A percentile compares a stretch with the other conserved stretches of the same genome.
These are phyloP conservation scores for Lepidotrigona ventralis DNA, from an alignment of 1,140 invertebrate species.

Conservation along the genomic window DNA sequence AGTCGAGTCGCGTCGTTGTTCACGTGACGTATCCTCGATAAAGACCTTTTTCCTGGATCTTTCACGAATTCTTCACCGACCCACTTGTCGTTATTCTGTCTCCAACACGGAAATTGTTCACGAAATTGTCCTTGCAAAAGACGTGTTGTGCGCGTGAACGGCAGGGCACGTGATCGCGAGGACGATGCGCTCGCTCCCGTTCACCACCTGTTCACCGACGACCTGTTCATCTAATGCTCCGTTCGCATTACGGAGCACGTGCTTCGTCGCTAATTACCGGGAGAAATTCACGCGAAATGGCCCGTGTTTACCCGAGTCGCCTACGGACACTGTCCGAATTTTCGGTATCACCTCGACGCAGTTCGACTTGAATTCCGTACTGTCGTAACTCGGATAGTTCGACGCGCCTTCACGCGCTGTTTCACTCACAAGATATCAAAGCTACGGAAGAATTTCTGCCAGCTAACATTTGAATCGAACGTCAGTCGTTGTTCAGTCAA, in stretches of 20 bases:
- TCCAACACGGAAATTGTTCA: no score
- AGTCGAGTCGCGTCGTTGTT: neutral
- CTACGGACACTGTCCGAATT: neutral
- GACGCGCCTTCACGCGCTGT: no score
- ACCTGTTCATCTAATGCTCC: neutral
- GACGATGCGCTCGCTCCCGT: neutral
- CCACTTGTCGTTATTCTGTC: neutral
- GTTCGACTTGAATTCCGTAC: neutral
- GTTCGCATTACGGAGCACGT: conserved; percentile 1
- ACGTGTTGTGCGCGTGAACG: neutral
- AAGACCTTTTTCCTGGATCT: neutral
- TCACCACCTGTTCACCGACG: neutral
- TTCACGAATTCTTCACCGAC: neutral
- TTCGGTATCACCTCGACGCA: neutral
- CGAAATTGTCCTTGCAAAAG: neutral
- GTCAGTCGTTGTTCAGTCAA: no score
- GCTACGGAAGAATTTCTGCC: no score
- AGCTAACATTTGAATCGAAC: no score
- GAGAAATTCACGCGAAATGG: neutral
- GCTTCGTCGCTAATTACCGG: neutral
- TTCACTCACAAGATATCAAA: no score
- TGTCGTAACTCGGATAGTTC: neutral
- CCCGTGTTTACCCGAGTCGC: neutral
- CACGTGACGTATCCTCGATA: conserved; percentile 9
- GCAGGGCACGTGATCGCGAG: neutral